These are phyloP conservation scores for Rhagonycha fulva DNA, from an alignment of 2,888 invertebrate genomes.

Conservation along the genomic window DNA sequence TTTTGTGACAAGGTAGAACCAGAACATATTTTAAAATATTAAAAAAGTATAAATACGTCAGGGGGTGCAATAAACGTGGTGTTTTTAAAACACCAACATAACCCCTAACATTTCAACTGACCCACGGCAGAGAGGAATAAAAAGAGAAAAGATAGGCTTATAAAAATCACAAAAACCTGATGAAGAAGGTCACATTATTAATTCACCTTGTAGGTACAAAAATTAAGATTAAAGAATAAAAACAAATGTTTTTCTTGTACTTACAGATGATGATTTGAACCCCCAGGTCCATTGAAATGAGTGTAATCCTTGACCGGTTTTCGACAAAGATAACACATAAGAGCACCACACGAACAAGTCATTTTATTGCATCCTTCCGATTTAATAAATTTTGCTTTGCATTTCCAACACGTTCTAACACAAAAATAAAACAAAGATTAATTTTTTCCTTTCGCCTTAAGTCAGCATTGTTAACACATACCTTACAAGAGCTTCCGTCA, in stretches of 20 bases:
- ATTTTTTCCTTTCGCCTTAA: neutral
- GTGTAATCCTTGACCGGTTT: slow-evolving; percentile 53
- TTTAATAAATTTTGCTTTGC: slow-evolving; percentile 53
- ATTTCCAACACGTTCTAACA: slow-evolving; percentile 51
- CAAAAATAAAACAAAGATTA: neutral
- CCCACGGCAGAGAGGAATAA: neutral
- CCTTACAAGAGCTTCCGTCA: slow-evolving; percentile 56
- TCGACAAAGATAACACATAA: slow-evolving; percentile 57
- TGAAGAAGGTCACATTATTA: neutral
- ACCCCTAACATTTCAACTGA: no score
- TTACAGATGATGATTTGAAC: slow-evolving; percentile 8
- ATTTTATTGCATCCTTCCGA: slow-evolving; percentile 58
- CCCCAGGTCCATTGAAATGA: slow-evolving; percentile 51
- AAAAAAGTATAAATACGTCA: no score
- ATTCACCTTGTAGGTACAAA: neutral
- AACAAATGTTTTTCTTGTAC: neutral
- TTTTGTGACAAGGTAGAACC: no score
- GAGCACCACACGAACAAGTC: slow-evolving; percentile 55
- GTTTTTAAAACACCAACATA: no score
- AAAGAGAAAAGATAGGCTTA: neutral
- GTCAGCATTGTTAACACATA: neutral
- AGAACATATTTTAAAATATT: no score
- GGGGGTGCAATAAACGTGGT: no score
- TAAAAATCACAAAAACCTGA: neutral
- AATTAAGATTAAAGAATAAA: neutral